These are phyloP conservation scores for Stigmatopora nigra DNA, from an alignment of 2,113 vertebrate genomes.

Conservation along the genomic window DNA sequence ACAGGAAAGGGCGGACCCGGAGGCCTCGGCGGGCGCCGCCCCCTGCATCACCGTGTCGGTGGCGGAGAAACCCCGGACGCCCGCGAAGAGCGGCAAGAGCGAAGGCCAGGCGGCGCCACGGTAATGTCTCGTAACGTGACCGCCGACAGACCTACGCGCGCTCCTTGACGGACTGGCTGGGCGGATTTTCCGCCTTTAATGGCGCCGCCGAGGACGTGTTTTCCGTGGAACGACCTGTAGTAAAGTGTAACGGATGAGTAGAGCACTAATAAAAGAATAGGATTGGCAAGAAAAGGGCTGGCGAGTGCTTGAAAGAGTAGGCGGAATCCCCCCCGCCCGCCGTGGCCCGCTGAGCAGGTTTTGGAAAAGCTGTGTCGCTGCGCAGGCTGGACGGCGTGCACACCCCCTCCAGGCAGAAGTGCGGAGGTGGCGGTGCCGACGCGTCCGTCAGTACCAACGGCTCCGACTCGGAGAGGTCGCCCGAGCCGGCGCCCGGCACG, in stretches of 20 bases:
- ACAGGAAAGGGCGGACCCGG: conserved; percentile 78
- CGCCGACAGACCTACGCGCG: background rate
- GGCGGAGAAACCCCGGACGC: conserved; percentile 80
- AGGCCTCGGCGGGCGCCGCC: conserved; percentile 70
- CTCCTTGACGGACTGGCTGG: background rate
- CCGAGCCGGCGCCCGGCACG: conserved; percentile 76
- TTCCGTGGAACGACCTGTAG: too few relatives aligned
- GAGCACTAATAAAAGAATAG: too few relatives aligned
- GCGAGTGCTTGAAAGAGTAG: background rate
- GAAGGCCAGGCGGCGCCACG: conserved; percentile 76
- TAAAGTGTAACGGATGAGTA: too few relatives aligned
- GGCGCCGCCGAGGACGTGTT: too few relatives aligned
- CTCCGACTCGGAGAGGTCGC: conserved; percentile 81
- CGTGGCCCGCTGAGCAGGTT: background rate
- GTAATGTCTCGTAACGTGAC: conserved; percentile 41
- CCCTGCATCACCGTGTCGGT: conserved; percentile 75
- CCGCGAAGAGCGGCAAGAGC: conserved; percentile 75
- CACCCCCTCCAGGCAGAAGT: conserved; percentile 77
- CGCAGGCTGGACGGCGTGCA: conserved; percentile 73
- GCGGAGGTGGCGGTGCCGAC: too few relatives aligned
- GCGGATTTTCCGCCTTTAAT: too few relatives aligned
- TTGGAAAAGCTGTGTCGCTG: background rate
- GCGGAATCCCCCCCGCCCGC: background rate
- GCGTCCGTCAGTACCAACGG: conserved; percentile 83
- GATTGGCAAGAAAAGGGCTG: too few relatives aligned